Evolutionary conservation across 2,797 vertebrate species (phyloP).

Genomic region (Mus minutoides): DNA sequence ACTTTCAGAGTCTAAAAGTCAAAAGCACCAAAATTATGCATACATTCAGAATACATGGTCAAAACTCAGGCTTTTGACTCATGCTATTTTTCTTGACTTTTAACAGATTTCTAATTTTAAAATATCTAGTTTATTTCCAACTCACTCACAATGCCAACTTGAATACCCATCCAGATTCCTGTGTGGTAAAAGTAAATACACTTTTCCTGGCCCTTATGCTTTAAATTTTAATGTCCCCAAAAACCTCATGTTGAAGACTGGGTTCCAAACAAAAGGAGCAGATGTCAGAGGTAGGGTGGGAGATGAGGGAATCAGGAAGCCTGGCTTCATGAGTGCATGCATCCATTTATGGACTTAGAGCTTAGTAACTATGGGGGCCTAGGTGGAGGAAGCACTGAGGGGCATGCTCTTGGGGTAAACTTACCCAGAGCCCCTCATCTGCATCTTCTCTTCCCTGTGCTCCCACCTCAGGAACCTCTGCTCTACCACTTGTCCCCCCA

Average conservation of each 20-base stretch:
- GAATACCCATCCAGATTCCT: not conserved
- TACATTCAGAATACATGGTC: conserved; percentile 12
- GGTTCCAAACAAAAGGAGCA: not conserved
- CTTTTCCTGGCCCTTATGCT: not conserved
- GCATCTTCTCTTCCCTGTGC: not conserved
- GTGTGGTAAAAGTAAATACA: not conserved
- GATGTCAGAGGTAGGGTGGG: not conserved
- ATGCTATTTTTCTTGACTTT: conserved; percentile 1
- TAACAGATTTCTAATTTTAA: not conserved
- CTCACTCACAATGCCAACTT: conserved; percentile 2
- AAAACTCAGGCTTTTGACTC: conserved; percentile 39
- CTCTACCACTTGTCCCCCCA: not conserved
- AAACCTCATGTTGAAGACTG: not conserved
- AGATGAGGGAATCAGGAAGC: not conserved
- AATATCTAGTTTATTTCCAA: not conserved
- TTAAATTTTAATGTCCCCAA: not conserved
- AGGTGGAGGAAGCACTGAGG: not conserved
- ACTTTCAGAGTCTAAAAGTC: not conserved
- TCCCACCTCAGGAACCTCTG: not conserved
- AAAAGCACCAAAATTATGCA: conserved; percentile 39
- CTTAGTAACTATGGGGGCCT: not conserved
- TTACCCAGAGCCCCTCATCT: not conserved
- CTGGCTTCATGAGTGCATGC: not conserved
- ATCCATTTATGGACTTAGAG: too few relatives aligned
- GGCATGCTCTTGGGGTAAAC: not conserved